These are phyloP conservation scores for Plebejus argus DNA, from an alignment of 2,888 invertebrate species.

Conservation along the genomic window DNA sequence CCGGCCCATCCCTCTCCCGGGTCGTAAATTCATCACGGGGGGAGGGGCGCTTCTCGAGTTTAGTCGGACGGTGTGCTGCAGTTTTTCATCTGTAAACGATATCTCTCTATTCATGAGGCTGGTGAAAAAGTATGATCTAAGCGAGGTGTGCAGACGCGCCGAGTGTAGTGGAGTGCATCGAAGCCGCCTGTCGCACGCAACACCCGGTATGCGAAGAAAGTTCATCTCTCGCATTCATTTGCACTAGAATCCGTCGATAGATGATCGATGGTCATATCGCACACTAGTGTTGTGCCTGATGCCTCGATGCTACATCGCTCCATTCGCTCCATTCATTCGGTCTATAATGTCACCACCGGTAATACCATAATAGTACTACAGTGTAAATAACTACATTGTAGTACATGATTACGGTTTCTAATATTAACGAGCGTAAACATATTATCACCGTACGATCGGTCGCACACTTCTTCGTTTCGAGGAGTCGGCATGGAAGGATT, in stretches of 20 bases:
- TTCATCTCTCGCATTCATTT: slow-evolving; percentile 47
- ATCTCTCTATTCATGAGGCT: slow-evolving; percentile 26
- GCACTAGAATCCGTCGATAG: slow-evolving; percentile 25
- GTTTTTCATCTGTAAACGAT: neutral
- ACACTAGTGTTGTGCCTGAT: neutral
- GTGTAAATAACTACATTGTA: neutral
- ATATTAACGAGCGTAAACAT: neutral
- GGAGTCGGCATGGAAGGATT: neutral
- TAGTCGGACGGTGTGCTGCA: neutral
- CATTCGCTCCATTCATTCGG: slow-evolving; percentile 6
- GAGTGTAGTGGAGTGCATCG: slow-evolving; percentile 72
- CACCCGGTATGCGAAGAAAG: slow-evolving; percentile 71
- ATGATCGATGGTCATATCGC: neutral
- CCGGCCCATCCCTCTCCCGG: slow-evolving; percentile 40
- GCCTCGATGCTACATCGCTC: neutral
- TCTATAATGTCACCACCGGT: neutral
- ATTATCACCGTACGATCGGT: neutral
- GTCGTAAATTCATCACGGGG: slow-evolving; percentile 20
- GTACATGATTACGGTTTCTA: neutral
- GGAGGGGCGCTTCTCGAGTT: neutral
- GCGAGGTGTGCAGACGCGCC: slow-evolving; percentile 40
- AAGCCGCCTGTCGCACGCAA: slow-evolving; percentile 61
- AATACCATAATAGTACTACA: slow-evolving; percentile 1
- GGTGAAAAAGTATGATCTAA: slow-evolving; percentile 10
- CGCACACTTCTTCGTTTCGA: neutral